Evolutionary conservation across 1,140 invertebrate genomes (phyloP).

Genomic region (Platyscapa corneri): DNA sequence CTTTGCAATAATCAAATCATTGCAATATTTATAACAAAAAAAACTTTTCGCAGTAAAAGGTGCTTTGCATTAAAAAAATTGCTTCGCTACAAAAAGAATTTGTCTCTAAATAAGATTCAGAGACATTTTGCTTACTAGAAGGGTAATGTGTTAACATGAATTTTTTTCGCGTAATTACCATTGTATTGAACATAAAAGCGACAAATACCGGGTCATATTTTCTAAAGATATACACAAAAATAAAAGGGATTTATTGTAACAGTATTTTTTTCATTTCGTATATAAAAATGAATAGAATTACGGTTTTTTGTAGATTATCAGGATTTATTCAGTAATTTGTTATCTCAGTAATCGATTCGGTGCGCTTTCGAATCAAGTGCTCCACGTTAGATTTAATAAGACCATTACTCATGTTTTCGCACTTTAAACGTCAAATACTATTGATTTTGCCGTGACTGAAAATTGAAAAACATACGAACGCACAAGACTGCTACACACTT

Average conservation of each 20-base stretch:
- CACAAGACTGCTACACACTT: no score
- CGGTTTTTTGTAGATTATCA: neutral
- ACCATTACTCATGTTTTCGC: neutral
- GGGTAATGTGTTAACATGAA: neutral
- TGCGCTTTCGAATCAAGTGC: no score
- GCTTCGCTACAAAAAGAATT: neutral
- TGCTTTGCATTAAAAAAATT: neutral
- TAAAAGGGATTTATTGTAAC: neutral
- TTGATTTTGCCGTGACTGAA: neutral
- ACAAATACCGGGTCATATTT: neutral
- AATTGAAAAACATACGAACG: neutral
- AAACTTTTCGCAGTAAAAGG: neutral
- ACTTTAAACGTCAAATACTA: neutral
- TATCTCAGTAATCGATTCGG: no score
- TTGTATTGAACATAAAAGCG: neutral
- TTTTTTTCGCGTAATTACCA: neutral
- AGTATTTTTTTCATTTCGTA: neutral
- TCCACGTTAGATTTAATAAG: neutral
- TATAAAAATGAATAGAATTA: no score
- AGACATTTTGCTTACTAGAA: neutral
- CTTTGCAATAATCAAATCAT: neutral
- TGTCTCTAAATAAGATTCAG: neutral
- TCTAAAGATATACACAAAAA: neutral
- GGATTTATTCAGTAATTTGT: no score
- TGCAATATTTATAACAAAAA: neutral